Percentiles rank a stretch among this genome's conserved stretches.
Evolutionary conservation across 23 tunicate genomes (phyloP).

Genomic region (Trididemnum nubilum): DNA sequence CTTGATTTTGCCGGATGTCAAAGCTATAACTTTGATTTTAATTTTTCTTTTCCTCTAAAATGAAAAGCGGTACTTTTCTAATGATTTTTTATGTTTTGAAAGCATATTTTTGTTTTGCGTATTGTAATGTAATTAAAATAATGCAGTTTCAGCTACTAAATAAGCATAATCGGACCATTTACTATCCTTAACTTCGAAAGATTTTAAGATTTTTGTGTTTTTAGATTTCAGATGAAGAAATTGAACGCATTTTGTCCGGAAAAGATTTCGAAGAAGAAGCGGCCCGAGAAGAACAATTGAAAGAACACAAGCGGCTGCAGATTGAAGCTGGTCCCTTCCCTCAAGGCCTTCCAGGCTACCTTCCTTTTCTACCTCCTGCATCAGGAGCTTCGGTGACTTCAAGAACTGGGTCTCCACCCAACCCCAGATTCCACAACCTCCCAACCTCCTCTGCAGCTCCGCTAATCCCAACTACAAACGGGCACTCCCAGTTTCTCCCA

Average conservation of each 20-base stretch:
- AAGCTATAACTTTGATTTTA: too few species aligned
- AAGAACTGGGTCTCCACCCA: constrained; percentile 35
- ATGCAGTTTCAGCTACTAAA: too few species aligned
- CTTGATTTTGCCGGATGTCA: too few species aligned
- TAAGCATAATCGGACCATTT: too few species aligned
- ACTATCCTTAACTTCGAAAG: too few species aligned
- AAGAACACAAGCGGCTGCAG: constrained; percentile 3
- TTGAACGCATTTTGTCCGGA: constrained; percentile 84
- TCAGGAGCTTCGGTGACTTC: constrained; percentile 6
- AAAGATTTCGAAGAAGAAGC: constrained; percentile 86
- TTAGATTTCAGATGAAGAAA: constrained; percentile 85
- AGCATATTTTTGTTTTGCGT: too few species aligned
- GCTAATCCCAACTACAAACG: constrained; percentile 15
- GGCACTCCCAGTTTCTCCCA: constrained; percentile 32
- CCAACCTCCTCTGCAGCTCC: constrained; percentile 15
- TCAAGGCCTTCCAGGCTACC: not conserved
- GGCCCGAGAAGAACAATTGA: constrained; percentile 48
- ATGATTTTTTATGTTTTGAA: too few species aligned
- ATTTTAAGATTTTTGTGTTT: not conserved
- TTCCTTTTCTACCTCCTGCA: constrained; percentile 40
- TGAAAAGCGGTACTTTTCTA: too few species aligned
- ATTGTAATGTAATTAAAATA: too few species aligned
- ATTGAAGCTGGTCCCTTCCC: not conserved
- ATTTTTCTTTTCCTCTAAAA: too few species aligned
- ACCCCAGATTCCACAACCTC: constrained; percentile 8